A percentile compares a stretch with the other conserved stretches of the same genome.
These are phyloP conservation scores for Idaea straminata DNA, from an alignment of 2,888 invertebrate genomes.

Conservation along the genomic window DNA sequence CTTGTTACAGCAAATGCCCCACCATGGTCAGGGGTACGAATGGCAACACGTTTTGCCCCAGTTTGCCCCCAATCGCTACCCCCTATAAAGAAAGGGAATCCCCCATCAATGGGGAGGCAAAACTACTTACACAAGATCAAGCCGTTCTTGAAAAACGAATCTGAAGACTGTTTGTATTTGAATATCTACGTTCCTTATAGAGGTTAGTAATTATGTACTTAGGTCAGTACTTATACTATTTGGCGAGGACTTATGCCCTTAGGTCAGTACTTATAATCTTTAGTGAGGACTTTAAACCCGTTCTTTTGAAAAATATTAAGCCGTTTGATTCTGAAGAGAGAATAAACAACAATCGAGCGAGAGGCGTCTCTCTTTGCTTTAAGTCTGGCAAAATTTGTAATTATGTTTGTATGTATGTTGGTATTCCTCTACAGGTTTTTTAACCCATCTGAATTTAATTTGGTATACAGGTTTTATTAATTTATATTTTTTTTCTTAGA, in stretches of 20 bases:
- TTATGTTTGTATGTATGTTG: no score
- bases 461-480: no score
- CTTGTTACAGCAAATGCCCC: constrained; percentile 84
- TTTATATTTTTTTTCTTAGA: no score
- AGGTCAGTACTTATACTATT: background rate
- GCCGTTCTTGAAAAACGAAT: constrained; percentile 84
- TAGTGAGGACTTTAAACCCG: no score
- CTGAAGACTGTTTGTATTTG: constrained; percentile 94
- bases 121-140: constrained; percentile 86
- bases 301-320: background rate
- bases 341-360: no score
- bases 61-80: constrained; percentile 94
- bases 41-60: constrained; percentile 86
- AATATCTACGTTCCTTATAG: constrained; percentile 94
- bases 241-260: background rate
- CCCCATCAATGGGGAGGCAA: constrained; percentile 83
- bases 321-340: constrained; percentile 14
- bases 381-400: no score
- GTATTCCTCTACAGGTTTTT: no score
- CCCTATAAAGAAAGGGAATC: constrained; percentile 80
- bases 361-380: no score
- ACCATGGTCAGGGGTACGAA: constrained; percentile 87
- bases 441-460: no score
- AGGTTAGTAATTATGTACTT: constrained; percentile 79
- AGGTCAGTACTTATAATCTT: background rate